Evolutionary conservation across 2,797 vertebrate species (phyloP), one percentile per base, ranked within the genome.

Genomic region (Anas capensis): DNA sequence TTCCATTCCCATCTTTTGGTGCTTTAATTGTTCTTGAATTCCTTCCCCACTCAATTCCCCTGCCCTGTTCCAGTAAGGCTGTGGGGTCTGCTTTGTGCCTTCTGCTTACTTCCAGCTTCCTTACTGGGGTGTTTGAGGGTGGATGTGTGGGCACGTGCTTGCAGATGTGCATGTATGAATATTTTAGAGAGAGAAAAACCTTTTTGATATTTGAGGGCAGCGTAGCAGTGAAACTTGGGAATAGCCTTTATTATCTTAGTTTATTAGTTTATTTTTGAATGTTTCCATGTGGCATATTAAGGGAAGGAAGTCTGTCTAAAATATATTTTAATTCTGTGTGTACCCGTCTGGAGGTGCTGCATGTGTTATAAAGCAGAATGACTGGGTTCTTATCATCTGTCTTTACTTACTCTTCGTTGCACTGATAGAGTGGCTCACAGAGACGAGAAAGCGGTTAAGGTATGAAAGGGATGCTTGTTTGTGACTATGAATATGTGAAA

Each of bases 141-240:
- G 34, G 11, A 14, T 6, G 3, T 5, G 34, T 24, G 71, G 42
- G 14, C 42, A n/a, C 3, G 3, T 44, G 31, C 12, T 53, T 11
- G 15, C 7, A 0, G 17, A 2, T 18, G 2, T 24, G 36, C 44
- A 0, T 2, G 19, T 20, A 3, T 4, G 31, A 14, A 2, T 36
- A 3, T 29, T n/a, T 33, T 14, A 6, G 1, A 6, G 0, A 10
- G 24, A 46, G 42, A 18, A 44, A 38, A 34, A 14, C 49, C 17
- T 44, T 57, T 34, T 29, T 18, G 21, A 11, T 69, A 31, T 36
- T 42, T 9, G 6, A 33, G 34, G n/a, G 29, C 2, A 9, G n/a
- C 1, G 5, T 8, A 40, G 82, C 69, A 57, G 36, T 51, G 53
- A 18, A n/a, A 26, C 40, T 31, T 61, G 29, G 36, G 53, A 76